phyloP scores from a whole-genome alignment of 2,888 invertebrate species.

The Mayetiola destructor region DNA sequence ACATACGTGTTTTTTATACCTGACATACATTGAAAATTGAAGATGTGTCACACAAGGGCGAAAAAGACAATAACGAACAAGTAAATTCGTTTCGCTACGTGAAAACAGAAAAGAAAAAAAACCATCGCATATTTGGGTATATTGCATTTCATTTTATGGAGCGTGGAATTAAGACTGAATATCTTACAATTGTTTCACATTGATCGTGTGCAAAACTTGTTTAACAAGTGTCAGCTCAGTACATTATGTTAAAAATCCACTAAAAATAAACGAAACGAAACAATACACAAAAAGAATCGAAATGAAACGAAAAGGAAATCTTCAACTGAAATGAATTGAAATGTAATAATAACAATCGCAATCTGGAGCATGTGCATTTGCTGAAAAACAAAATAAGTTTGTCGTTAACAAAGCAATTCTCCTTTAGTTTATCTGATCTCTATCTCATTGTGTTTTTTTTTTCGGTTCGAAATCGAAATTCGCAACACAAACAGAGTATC shows the following conservation, averaged over 20 bases:
- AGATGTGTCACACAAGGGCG: neutral
- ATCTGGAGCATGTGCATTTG: too few species aligned
- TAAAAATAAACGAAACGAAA: neutral
- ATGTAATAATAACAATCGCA: too few species aligned
- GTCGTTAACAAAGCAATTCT: too few species aligned
- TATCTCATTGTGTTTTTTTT: too few species aligned
- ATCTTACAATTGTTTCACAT: neutral
- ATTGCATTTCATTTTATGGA: neutral
- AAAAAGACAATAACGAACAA: neutral
- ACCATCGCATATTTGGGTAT: neutral
- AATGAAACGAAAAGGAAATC: too few species aligned
- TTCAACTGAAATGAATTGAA: too few species aligned
- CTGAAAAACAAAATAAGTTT: too few species aligned
- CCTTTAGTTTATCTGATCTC: too few species aligned
- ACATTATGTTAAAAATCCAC: neutral
- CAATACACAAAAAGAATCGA: too few species aligned
- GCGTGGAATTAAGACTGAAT: neutral
- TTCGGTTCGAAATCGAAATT: too few species aligned
- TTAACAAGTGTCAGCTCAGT: neutral
- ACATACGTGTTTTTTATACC: neutral
- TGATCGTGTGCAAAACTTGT: neutral
- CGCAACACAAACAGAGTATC: too few species aligned
- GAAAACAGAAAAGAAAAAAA: neutral
- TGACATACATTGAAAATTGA: constrained; percentile 7
- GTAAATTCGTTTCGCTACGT: neutral